Percentiles rank a stretch among this genome's conserved stretches.
Conservation (phyloP, 2,888 invertebrate genomes). For the Catocala sponsa region DNA sequence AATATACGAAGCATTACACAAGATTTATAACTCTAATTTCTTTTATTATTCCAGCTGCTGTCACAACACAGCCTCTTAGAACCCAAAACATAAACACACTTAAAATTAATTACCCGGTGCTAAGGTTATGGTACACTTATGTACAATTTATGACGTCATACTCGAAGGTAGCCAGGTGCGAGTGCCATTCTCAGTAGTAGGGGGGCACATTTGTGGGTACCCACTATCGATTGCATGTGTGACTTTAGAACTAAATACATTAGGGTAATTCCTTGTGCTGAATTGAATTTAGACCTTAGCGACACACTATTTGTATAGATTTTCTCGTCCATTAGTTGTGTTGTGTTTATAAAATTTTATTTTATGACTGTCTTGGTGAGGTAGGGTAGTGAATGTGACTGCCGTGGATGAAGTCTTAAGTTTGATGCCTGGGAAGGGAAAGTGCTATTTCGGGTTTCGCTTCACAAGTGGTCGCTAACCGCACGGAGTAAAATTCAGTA, state of each 20-base stretch:
- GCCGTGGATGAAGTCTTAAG: too few relatives aligned
- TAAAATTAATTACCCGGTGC: constrained; percentile 27
- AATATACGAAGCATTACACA: too few relatives aligned
- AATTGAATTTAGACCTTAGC: constrained; percentile 2
- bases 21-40: too few relatives aligned
- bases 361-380: too few relatives aligned
- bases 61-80: background rate
- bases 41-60: too few relatives aligned
- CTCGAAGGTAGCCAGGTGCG: constrained; percentile 36
- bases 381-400: too few relatives aligned
- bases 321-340: background rate
- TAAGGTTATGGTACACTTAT: constrained; percentile 21
- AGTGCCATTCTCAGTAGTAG: constrained; percentile 18
- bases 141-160: constrained; percentile 30
- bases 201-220: constrained; percentile 16
- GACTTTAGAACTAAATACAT: constrained; percentile 35
- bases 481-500: too few relatives aligned
- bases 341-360: background rate
- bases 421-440: too few relatives aligned
- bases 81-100: constrained; percentile 24
- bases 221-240: constrained; percentile 27
- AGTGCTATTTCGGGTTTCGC: too few relatives aligned
- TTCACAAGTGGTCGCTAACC: too few relatives aligned
- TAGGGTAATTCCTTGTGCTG: constrained; percentile 14
- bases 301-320: too few relatives aligned